A percentile compares a stretch with the other conserved stretches of the same genome.
These are phyloP conservation scores for Stichodactyla mertensii DNA, from an alignment of 64 coral and sea anemone genomes.

Conservation along the genomic window DNA sequence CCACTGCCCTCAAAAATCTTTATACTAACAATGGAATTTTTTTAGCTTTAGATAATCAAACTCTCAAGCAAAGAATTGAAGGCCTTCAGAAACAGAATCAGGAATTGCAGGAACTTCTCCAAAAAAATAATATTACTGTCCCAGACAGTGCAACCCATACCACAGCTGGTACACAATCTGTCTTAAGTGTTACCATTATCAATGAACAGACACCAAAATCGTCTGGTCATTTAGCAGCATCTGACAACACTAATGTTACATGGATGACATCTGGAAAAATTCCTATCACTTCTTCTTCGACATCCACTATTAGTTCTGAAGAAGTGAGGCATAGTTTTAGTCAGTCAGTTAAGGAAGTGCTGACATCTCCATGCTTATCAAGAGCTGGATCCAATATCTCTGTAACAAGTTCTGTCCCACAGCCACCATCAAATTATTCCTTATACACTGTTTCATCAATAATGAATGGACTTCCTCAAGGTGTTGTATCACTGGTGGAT, in stretches of 20 bases:
- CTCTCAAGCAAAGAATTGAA: slow-evolving; percentile 44
- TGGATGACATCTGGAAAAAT: slow-evolving; percentile 6
- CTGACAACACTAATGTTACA: slow-evolving; percentile 16
- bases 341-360: background rate
- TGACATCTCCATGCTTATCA: background rate
- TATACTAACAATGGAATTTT: background rate
- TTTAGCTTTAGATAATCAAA: slow-evolving; percentile 56
- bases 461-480: slow-evolving; percentile 2
- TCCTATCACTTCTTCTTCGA: background rate
- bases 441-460: slow-evolving; percentile 23
- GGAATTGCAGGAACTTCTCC: slow-evolving; percentile 48
- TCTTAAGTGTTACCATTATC: background rate
- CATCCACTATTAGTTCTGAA: background rate
- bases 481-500: background rate
- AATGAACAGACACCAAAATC: background rate
- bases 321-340: background rate
- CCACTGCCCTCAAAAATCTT: too few relatives aligned
- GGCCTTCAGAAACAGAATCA: slow-evolving; percentile 44
- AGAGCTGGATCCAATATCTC: background rate
- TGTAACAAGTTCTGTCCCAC: background rate
- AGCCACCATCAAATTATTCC: background rate
- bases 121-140: slow-evolving; percentile 46
- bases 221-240: background rate
- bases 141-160: slow-evolving; percentile 5
- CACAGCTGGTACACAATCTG: slow-evolving; percentile 9